Evolutionary conservation across 2,888 invertebrate species (phyloP).

Genomic region (Philereme vetulata): DNA sequence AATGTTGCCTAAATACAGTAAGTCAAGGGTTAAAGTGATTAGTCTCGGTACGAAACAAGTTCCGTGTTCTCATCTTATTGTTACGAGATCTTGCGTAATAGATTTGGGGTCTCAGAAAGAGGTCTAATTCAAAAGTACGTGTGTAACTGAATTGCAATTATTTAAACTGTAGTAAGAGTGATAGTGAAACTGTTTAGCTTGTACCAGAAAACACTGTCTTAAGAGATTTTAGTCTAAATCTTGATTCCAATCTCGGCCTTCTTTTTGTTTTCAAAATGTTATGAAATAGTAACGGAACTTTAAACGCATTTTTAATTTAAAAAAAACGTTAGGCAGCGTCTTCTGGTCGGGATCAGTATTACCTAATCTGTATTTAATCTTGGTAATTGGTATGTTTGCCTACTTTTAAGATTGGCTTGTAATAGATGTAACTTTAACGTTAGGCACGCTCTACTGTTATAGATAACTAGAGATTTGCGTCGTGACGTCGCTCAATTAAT

Average conservation of each 20-base stretch:
- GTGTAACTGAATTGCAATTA: constrained; percentile 38
- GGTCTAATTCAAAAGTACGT: constrained; percentile 42
- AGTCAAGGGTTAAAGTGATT: constrained; percentile 48
- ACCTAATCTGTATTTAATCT: constrained; percentile 11
- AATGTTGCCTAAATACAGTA: constrained; percentile 54
- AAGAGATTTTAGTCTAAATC: no score
- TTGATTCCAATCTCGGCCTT: no score
- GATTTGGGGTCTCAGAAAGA: constrained; percentile 48
- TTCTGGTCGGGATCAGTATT: background rate
- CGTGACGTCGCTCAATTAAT: no score
- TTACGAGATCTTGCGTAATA: constrained; percentile 51
- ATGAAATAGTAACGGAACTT: no score
- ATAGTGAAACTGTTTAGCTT: constrained; percentile 20
- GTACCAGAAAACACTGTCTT: constrained; percentile 1
- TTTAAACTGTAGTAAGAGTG: constrained; percentile 24
- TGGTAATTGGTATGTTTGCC: constrained; percentile 4
- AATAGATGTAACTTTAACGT: constrained; percentile 9
- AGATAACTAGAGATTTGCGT: no score
- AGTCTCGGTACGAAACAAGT: constrained; percentile 26
- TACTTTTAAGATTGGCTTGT: constrained; percentile 22
- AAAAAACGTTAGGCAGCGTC: background rate
- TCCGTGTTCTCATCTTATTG: constrained; percentile 54
- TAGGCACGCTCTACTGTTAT: constrained; percentile 15
- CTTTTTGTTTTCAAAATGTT: no score
- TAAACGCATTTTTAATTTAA: no score